Evolutionary conservation across 2,113 vertebrate species (phyloP), one percentile per base, ranked within the genome.

Genomic region (Corythoichthys intestinalis): DNA sequence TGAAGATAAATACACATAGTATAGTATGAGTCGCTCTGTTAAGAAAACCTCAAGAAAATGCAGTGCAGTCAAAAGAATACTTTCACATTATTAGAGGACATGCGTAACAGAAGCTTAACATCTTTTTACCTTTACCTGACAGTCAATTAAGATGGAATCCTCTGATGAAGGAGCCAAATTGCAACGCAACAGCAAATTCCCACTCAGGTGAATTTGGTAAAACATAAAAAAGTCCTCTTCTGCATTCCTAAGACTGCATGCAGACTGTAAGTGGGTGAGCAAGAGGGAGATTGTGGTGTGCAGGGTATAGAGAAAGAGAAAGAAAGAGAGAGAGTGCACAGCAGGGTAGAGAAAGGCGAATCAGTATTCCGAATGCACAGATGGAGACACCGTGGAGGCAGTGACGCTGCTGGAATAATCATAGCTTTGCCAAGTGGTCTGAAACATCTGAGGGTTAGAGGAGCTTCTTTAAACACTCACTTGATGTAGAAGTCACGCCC

Each of bases 401-500:
- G 83, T 88, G 85, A 90, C 86, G 85, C 85, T 80, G 87, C 85
- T 77, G 73, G 84, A 91, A 89, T 90, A 91, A 91, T 91, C 89
- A 86, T 82, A 85, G 85, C 82, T 85, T 86, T 82, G 84, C 85
- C 84, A 81, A 81, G 83, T 62, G 28, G 9, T 83, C 65, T 76
- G 58, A 81, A 88, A 88, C 87, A 89, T 86, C 85, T 88, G 84
- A 78, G 83, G n/a, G 41, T 75, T 66, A 8, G 41, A 44, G 67
- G 41, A 47, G 41, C 44, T 63, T 41, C 72, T 80, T 77, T 79
- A 82, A 84, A 83, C 83, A 90, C 94, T 86, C 91, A 99, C 97
- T 93, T 94, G 92, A 95, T 92, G 94, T 94, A 98, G 93, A 92
- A 96, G 80, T 98, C 95, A 87, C 95, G 93, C 79, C 94, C 94